Percentiles rank a stretch among this genome's conserved stretches.
Evolutionary conservation across 2,113 vertebrate species (phyloP).

Genomic region (Sitta europaea): DNA sequence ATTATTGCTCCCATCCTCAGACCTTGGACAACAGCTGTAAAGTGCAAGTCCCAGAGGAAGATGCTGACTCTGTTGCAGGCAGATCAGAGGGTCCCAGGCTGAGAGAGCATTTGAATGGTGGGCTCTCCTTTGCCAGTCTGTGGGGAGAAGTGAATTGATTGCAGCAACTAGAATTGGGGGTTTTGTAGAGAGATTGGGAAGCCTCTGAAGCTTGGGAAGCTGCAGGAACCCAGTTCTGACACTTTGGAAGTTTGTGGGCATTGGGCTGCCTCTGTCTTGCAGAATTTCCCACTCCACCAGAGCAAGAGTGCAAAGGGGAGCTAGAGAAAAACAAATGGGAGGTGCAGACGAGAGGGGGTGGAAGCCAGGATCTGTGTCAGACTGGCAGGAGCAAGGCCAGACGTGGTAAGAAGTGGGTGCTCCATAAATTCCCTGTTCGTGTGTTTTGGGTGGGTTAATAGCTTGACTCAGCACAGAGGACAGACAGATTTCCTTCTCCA

Average conservation of each 20-base stretch:
- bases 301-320: neutral
- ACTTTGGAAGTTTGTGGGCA: neutral
- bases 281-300: neutral
- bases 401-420: neutral
- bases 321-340: neutral
- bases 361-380: neutral
- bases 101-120: neutral
- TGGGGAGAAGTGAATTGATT: neutral
- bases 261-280: neutral
- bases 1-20: neutral
- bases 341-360: neutral
- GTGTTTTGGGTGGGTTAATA: neutral
- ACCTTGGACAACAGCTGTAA: neutral
- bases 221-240: neutral
- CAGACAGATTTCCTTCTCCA: slow-evolving; percentile 8
- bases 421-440: neutral
- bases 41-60: neutral
- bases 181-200: neutral
- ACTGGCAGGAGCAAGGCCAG: neutral
- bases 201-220: neutral
- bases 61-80: neutral
- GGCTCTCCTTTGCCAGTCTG: neutral
- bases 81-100: neutral
- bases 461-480: slow-evolving; percentile 15
- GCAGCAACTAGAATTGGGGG: neutral